Conservation (phyloP, 2,797 vertebrate species). For the Mionectes olivaceus region DNA sequence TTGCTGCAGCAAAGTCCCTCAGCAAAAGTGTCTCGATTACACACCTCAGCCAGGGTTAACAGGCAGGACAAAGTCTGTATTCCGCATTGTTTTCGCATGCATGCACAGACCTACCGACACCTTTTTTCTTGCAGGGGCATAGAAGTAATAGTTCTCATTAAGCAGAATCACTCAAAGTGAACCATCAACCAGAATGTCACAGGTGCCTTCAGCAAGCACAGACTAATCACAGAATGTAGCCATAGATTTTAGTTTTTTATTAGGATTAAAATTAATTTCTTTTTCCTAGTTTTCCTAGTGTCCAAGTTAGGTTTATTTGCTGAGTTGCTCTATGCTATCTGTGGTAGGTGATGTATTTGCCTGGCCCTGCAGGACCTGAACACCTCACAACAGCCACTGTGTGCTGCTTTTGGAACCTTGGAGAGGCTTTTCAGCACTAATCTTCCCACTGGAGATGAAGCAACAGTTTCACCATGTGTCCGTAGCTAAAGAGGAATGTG, state of each 20-base stretch:
- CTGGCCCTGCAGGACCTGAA: neutral
- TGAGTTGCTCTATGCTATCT: rapidly evolving
- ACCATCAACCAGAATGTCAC: neutral
- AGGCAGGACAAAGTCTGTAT: neutral
- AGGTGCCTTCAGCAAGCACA: neutral
- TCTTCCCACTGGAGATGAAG: neutral
- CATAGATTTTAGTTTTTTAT: neutral
- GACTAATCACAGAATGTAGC: neutral
- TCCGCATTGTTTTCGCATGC: neutral
- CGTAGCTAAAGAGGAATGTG: conserved; percentile 30
- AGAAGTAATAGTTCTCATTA: neutral
- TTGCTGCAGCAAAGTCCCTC: neutral
- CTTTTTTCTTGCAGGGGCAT: neutral
- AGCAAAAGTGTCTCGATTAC: neutral
- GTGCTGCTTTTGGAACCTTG: neutral
- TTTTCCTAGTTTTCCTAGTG: neutral
- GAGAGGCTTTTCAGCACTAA: neutral
- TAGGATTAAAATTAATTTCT: neutral
- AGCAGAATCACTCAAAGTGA: neutral
- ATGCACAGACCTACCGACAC: neutral
- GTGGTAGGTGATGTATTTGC: neutral
- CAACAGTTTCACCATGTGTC: neutral
- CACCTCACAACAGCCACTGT: rapidly evolving
- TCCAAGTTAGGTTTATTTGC: rapidly evolving
- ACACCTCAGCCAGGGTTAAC: neutral